Percentiles rank a stretch among this genome's conserved stretches.
phyloP scores from a whole-genome alignment of 2,888 invertebrate genomes.

The Chloroclystis v-ata region DNA sequence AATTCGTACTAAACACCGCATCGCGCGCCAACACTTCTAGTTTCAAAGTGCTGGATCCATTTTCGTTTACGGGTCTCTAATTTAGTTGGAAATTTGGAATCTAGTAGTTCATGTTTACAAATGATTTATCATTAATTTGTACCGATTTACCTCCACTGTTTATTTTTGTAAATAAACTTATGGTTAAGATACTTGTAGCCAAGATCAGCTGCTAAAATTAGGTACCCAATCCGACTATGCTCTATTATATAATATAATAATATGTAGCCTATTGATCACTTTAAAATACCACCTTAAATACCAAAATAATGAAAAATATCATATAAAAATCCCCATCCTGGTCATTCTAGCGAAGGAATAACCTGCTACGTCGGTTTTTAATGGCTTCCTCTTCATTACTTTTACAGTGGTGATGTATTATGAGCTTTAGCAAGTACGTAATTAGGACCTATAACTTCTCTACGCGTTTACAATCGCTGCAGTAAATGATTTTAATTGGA shows the following conservation, averaged over 20 bases:
- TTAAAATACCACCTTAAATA: background rate
- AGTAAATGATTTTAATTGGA: background rate
- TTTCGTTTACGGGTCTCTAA: background rate
- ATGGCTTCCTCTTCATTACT: conserved; percentile 36
- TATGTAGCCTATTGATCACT: too few species aligned
- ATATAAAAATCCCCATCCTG: conserved; percentile 16
- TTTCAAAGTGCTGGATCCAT: background rate
- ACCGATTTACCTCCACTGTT: too few species aligned
- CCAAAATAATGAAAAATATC: background rate
- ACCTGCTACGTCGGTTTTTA: conserved; percentile 36
- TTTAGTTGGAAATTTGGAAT: background rate
- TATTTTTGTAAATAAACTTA: too few species aligned
- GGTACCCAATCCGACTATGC: too few species aligned
- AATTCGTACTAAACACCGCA: background rate
- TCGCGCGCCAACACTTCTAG: background rate
- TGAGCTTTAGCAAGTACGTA: conserved; percentile 29
- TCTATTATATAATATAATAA: too few species aligned
- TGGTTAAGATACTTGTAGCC: too few species aligned
- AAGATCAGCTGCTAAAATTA: too few species aligned
- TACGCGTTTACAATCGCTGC: conserved; percentile 4
- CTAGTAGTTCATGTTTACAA: too few species aligned
- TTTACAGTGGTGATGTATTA: conserved; percentile 33
- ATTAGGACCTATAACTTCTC: conserved; percentile 34
- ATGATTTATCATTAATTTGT: too few species aligned
- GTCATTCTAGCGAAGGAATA: conserved; percentile 25